These are phyloP conservation scores for Dicerorhinus sumatrensis DNA, from an alignment of 2,113 vertebrate species.

Conservation along the genomic window DNA sequence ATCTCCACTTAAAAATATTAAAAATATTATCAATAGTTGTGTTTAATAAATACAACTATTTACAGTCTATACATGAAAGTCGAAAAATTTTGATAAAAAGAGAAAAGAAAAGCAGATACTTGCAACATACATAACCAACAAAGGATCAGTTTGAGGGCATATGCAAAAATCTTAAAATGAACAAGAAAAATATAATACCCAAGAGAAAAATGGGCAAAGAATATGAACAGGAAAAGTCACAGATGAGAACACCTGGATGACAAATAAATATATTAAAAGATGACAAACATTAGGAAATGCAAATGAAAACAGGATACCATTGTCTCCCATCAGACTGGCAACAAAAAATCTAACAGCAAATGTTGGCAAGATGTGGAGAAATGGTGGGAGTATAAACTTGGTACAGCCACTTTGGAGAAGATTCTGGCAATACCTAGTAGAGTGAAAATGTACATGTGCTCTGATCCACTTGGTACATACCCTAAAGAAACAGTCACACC, in stretches of 20 bases:
- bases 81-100: not conserved
- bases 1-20: not conserved
- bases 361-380: not conserved
- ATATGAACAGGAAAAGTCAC: not conserved
- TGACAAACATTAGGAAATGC: not conserved
- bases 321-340: not conserved
- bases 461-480: not conserved
- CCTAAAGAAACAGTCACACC: not conserved
- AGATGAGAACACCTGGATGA: slow-evolving; percentile 35
- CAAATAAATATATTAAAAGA: not conserved
- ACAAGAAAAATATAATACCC: not conserved
- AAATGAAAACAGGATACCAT: slow-evolving; percentile 17
- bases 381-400: not conserved
- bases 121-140: not conserved
- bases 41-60: not conserved
- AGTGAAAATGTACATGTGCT: not conserved
- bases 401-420: not conserved
- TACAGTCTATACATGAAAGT: not conserved
- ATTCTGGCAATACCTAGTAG: not conserved
- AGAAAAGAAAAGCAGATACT: not conserved
- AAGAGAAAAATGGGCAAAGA: slow-evolving; percentile 17
- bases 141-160: not conserved
- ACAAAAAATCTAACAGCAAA: slow-evolving; percentile 31
- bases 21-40: not conserved
- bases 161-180: slow-evolving; percentile 6